Evolutionary conservation across 1,140 invertebrate genomes (phyloP), one percentile per base, ranked within the genome.

Genomic region (Phymorhynchus buccinoides): DNA sequence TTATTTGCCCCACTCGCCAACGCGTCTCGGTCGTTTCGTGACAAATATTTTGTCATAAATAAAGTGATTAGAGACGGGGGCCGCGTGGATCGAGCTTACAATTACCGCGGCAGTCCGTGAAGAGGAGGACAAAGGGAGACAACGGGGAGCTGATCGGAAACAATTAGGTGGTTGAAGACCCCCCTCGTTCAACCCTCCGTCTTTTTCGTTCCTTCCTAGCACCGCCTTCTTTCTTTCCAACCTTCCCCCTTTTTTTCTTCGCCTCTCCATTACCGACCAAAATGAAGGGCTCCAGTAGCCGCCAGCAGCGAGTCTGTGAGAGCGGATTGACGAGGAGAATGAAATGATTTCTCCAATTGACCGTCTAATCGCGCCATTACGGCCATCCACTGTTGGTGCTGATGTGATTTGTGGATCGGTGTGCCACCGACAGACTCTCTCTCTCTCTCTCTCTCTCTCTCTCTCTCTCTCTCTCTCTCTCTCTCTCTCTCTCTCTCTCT

Each of bases 11-110:
- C n/a, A 14, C 62, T 41, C 35, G 81, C 41, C 35, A 83, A 42
- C 41, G 77, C 44, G 41, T 82, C 62, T 71, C 81, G 37, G 37
- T 71, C 81, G 37, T 71, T 83, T 83, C 81, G 81, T 83, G 81
- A 83, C 81, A 83, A 83, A 83, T 83, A 83, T 83, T 83, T 83
- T 83, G 81, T 83, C 81, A 83, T 83, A 83, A 83, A 83, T 83
- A 83, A 83, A 83, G 81, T 73, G 52, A 83, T 83, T 83, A 83
- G n/a, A 37, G 39, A n/a, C 81, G 18, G 48, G n/a, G n/a, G n/a
- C 32, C 81, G 37, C 56, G 44, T 42, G 66, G 81, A 41, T 71
- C 62, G 81, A 83, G 62, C 62, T 83, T 83, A 73, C 81, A 83
- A 83, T 83, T 83, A 83, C 41, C 35, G 81, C 37, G 62, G 66